phyloP scores from a whole-genome alignment of 2,797 vertebrate genomes.

The Pitangus sulphuratus region DNA sequence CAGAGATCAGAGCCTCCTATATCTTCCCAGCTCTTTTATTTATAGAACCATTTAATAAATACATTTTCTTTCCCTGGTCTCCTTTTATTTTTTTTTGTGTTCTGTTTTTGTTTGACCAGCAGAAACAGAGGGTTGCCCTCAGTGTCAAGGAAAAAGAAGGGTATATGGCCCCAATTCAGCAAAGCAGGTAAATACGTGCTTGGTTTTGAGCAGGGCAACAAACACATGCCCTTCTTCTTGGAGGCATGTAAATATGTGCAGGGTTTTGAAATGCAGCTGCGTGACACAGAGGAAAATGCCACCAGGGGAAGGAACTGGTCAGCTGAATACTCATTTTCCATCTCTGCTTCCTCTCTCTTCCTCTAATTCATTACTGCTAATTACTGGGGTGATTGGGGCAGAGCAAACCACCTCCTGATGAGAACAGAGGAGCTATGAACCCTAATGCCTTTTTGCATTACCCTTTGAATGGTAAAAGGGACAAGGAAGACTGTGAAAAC shows the following conservation, averaged over 20 bases:
- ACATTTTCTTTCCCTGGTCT: conserved; percentile 21
- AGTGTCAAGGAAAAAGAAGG: conserved; percentile 60
- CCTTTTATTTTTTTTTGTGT: background rate
- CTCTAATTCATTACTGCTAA: background rate
- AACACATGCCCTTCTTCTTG: background rate
- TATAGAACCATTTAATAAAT: conserved; percentile 71
- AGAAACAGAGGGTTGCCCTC: conserved; percentile 30
- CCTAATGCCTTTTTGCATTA: background rate
- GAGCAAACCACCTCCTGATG: background rate
- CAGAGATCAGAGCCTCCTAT: conserved; percentile 56
- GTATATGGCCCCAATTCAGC: conserved; percentile 38
- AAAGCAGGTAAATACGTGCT: conserved; percentile 40
- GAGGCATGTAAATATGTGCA: background rate
- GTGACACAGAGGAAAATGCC: background rate
- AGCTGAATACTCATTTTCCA: background rate
- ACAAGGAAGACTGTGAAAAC: background rate
- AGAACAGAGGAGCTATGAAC: background rate
- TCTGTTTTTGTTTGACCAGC: conserved; percentile 58
- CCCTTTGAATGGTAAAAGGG: background rate
- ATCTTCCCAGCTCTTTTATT: conserved; percentile 56
- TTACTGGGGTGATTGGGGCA: background rate
- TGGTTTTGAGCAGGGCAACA: background rate
- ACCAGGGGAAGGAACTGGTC: background rate
- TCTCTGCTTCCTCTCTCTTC: background rate
- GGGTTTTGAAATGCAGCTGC: background rate